Evolutionary conservation across 2,113 vertebrate species (phyloP).

Genomic region (Grus americana): DNA sequence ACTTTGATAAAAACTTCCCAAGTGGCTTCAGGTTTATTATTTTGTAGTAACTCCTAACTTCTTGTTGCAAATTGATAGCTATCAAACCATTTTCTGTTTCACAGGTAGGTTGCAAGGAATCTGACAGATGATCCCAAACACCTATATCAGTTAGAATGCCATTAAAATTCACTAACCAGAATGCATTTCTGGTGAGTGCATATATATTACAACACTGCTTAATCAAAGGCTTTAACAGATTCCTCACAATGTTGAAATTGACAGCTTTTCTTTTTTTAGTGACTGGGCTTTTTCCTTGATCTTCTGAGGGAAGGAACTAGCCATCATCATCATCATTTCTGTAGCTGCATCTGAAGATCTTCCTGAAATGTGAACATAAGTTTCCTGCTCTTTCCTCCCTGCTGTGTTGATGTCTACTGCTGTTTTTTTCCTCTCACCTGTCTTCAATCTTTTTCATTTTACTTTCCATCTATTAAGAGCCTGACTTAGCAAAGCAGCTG

Average conservation of each 20-base stretch:
- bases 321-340: neutral
- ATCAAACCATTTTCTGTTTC: neutral
- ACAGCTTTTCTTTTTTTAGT: neutral
- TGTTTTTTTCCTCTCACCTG: neutral
- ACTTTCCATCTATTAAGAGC: neutral
- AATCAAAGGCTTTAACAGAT: neutral
- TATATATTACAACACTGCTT: neutral
- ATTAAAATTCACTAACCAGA: neutral
- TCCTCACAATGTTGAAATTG: neutral
- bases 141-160: neutral
- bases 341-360: neutral
- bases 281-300: neutral
- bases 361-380: neutral
- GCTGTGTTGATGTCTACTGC: neutral
- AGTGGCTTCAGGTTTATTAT: neutral
- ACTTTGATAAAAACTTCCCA: neutral
- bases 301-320: neutral
- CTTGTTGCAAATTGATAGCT: neutral
- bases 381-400: neutral
- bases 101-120: neutral
- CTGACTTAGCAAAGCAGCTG: neutral
- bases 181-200: rapidly evolving
- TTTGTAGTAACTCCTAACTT: neutral
- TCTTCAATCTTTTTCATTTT: neutral
- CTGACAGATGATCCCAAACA: neutral